Conservation (phyloP, 2,888 invertebrate species). For the Lottia scabra region DNA sequence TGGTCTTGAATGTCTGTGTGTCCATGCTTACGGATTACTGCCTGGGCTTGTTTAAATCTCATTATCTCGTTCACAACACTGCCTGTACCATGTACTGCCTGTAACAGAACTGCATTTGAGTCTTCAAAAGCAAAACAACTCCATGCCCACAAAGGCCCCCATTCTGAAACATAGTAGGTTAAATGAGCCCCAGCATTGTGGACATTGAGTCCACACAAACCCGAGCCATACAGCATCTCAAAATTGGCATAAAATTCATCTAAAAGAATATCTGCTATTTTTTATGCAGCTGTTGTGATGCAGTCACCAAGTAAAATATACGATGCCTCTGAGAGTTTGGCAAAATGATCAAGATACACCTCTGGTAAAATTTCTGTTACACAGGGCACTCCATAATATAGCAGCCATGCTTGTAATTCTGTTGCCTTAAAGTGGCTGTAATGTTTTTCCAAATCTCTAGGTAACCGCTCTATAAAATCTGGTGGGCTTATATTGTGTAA, state of each 20-base stretch:
- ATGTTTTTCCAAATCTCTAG: slow-evolving; percentile 17
- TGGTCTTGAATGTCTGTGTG: no score
- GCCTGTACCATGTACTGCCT: not conserved
- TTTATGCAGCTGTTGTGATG: not conserved
- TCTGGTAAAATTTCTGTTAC: not conserved
- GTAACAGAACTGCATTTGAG: not conserved
- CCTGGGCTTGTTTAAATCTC: no score
- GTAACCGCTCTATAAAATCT: not conserved
- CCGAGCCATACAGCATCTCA: not conserved
- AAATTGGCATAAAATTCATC: not conserved
- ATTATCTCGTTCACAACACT: no score
- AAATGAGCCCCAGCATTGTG: slow-evolving; percentile 1
- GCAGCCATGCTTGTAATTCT: slow-evolving; percentile 21
- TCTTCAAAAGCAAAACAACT: slow-evolving; percentile 4
- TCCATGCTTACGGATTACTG: no score
- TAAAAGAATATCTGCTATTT: not conserved
- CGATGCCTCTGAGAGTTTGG: not conserved
- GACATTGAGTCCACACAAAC: slow-evolving; percentile 8
- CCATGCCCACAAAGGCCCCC: slow-evolving; percentile 4
- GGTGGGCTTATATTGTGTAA: slow-evolving; percentile 9
- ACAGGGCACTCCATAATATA: slow-evolving; percentile 14
- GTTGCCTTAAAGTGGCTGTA: slow-evolving; percentile 19
- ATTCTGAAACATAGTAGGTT: not conserved
- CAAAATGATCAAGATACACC: not conserved
- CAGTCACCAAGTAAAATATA: not conserved